Conservation (phyloP, 2,797 vertebrate species). For the Poliocrania exsul region DNA sequence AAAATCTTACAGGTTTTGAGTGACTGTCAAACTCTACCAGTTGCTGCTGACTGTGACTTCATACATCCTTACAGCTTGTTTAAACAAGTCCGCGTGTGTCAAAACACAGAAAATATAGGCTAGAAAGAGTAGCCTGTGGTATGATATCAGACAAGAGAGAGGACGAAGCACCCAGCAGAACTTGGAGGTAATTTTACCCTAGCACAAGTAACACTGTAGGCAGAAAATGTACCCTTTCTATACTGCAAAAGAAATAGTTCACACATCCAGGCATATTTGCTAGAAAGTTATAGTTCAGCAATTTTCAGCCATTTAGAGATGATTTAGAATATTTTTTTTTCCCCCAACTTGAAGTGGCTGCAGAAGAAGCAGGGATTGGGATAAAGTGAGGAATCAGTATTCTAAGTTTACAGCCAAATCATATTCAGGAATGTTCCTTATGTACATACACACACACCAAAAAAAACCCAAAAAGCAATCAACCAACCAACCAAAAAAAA, state of each 20-base stretch:
- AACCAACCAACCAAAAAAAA: neutral
- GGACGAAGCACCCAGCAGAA: accelerated
- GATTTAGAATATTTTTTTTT: neutral
- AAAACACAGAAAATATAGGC: neutral
- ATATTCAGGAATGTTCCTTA: neutral
- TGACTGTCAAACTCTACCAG: neutral
- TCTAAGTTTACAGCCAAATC: neutral
- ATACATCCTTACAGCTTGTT: neutral
- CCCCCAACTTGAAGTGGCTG: neutral
- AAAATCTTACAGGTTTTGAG: neutral
- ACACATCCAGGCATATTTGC: neutral
- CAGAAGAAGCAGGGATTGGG: neutral
- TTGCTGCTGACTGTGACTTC: neutral
- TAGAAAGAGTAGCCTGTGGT: neutral
- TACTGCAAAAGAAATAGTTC: neutral
- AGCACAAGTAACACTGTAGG: neutral
- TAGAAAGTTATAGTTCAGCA: neutral
- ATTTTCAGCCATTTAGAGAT: neutral
- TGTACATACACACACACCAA: neutral
- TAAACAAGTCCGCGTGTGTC: neutral
- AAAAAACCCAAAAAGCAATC: too few species aligned
- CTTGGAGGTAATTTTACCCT: neutral
- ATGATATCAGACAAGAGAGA: neutral
- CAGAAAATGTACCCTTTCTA: neutral
- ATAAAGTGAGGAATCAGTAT: neutral